phyloP scores from a whole-genome alignment of 30 jellyfish, hydroid and myxozoan species.

The Cassiopea andromeda region DNA sequence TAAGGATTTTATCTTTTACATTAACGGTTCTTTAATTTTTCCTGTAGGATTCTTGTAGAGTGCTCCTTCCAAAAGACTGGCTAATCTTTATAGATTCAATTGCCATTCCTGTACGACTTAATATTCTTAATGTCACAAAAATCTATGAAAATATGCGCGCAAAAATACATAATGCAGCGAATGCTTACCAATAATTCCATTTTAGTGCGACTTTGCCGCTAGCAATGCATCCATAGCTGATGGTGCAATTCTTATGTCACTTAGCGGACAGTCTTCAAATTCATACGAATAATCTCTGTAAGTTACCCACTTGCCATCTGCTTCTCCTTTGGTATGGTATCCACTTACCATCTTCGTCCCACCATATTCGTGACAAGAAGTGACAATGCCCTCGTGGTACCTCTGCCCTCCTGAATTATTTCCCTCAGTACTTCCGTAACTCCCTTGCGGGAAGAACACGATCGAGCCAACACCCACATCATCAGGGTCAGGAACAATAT shows the following conservation, averaged over 20 bases:
- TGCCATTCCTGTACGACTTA: no score
- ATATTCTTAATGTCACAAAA: no score
- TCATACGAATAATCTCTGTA: conserved; percentile 56
- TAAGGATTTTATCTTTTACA: no score
- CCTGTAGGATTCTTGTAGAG: no score
- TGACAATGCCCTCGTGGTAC: conserved; percentile 85
- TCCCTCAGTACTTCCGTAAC: conserved; percentile 75
- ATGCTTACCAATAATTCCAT: not conserved
- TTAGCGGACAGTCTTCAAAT: conserved; percentile 49
- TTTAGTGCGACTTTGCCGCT: not conserved
- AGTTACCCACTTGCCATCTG: conserved; percentile 74
- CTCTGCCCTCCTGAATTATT: conserved; percentile 76
- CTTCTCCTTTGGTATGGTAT: conserved; percentile 76
- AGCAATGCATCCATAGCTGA: conserved; percentile 85
- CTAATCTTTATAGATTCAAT: no score
- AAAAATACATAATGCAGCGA: no score
- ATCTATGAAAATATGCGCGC: no score
- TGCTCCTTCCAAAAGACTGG: no score
- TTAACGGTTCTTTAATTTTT: no score
- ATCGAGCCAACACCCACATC: conserved; percentile 82
- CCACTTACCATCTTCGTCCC: conserved; percentile 44
- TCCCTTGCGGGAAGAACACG: conserved; percentile 86
- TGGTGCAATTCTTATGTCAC: conserved; percentile 73
- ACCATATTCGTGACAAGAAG: conserved; percentile 10
- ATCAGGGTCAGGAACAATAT: conserved; percentile 79